Base-by-base conservation (phyloP, 2,113 vertebrate species). In the Ceyx margarethae region DNA sequence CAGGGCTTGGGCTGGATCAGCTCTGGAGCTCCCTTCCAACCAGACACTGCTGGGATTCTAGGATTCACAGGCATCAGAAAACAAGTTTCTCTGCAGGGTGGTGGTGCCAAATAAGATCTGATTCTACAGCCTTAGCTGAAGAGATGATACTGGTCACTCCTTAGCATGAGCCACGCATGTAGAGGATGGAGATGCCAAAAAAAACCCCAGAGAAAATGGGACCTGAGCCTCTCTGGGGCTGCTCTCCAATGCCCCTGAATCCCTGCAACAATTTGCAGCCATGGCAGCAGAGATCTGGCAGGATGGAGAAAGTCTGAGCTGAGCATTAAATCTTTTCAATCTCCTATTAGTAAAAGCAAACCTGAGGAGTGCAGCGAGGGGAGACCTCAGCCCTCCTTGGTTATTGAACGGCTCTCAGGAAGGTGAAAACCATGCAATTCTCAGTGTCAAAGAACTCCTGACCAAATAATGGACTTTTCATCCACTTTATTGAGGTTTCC, bases 381-480 rank as follows among this genome's bases (percentile, higher is more conserved):
- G 11, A 86, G 12, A 84, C 61, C 26, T 83, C 80, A 69, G 58
- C 19, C 14, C 19, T 60, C 26, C 14, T 7, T 43, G 28, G 6
- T 54, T 54, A 83, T 20, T 8, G 3, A 58, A 62, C 7, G 4
- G 25, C 43, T 78, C 48, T 77, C 53, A 37, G 22, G 48, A 93
- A 84, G 48, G 53, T 11, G 12, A 74, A 83, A 83, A 21, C 31
- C 25, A 45, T 14, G 60, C 51, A 45, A 33, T 66, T 69, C 42
- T 66, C 73, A 78, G 48, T 54, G 42, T 65, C 57, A 78, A 78
- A 76, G 73, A 67, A 6, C 0, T 0, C 28, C 35, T 40, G 40
- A 86, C n/a, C n/a, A 90, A 83, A 75, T 16, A 84, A 80, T 9
- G 35, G 46, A 56, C 72, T 83, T 90, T 62, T 89, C 35, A 66